These are phyloP conservation scores for Hermetia illucens DNA, from an alignment of 1,140 invertebrate genomes.

Conservation along the genomic window DNA sequence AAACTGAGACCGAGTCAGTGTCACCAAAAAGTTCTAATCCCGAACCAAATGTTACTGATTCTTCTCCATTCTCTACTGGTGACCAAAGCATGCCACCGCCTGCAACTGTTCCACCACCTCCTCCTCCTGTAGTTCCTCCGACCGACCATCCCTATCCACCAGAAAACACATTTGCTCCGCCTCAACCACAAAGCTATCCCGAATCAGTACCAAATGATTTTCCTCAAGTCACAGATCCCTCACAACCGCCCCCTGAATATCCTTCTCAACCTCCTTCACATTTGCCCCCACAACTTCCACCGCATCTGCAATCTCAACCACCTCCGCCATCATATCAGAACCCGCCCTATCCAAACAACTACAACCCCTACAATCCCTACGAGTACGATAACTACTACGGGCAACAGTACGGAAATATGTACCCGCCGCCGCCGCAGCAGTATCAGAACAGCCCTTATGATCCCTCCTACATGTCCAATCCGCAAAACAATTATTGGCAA, in stretches of 20 bases:
- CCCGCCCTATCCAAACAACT: neutral
- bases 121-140: too few relatives aligned
- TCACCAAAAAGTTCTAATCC: too few relatives aligned
- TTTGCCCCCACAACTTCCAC: too few relatives aligned
- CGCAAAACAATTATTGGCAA: neutral
- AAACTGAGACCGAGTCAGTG: too few relatives aligned
- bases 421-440: neutral
- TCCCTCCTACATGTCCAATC: neutral
- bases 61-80: neutral
- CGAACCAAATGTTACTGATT: too few relatives aligned
- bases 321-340: neutral
- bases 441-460: neutral
- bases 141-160: too few relatives aligned
- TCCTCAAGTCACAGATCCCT: too few relatives aligned
- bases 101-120: neutral
- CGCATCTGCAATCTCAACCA: neutral
- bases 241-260: too few relatives aligned
- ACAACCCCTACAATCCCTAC: neutral
- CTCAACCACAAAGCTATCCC: too few relatives aligned
- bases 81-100: slow-evolving; percentile 3
- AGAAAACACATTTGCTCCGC: too few relatives aligned
- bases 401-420: neutral
- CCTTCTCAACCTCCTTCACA: too few relatives aligned
- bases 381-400: neutral
- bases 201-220: too few relatives aligned